Percentiles rank a stretch among this genome's conserved stretches.
phyloP scores from a whole-genome alignment of 2,113 vertebrate species.

The Tilapia sparmanii region DNA sequence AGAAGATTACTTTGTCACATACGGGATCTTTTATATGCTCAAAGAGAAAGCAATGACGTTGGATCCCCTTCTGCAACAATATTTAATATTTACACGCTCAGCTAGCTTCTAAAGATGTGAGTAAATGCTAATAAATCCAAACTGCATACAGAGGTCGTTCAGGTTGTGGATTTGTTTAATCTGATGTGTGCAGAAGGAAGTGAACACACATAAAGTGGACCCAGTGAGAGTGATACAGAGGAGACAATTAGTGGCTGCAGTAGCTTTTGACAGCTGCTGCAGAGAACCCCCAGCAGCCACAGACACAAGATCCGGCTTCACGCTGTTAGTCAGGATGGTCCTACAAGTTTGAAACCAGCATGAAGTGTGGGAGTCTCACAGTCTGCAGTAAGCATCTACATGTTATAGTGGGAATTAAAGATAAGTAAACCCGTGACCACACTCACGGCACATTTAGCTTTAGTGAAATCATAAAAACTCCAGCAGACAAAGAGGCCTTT shows the following conservation, averaged over 20 bases:
- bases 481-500: neutral
- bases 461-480: neutral
- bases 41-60: neutral
- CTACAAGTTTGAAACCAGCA: neutral
- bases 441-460: neutral
- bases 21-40: neutral
- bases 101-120: neutral
- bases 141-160: neutral
- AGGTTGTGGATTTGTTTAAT: neutral
- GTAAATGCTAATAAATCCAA: neutral
- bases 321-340: neutral
- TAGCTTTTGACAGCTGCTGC: neutral
- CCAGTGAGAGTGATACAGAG: neutral
- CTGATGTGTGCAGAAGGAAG: neutral
- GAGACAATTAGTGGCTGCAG: neutral
- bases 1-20: neutral
- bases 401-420: neutral
- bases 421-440: neutral
- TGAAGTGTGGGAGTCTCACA: neutral
- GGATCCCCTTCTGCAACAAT: neutral
- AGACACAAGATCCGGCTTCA: neutral
- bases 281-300: neutral
- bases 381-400: neutral
- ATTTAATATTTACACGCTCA: neutral
- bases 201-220: neutral